phyloP scores from a whole-genome alignment of 2,113 vertebrate genomes.

The Procavia capensis region DNA sequence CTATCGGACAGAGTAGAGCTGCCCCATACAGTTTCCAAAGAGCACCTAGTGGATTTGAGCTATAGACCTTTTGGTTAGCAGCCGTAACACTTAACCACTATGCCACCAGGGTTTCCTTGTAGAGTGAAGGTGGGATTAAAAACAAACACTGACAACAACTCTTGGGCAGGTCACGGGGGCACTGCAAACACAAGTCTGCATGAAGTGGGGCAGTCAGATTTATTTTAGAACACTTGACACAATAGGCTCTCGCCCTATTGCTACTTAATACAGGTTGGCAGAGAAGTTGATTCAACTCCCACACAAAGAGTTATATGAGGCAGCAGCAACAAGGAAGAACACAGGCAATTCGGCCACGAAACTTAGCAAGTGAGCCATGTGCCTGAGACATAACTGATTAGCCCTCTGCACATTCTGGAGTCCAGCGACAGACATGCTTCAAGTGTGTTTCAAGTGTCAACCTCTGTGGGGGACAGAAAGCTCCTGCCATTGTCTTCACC shows the following conservation, averaged over 20 bases:
- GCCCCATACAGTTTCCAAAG: too few species aligned
- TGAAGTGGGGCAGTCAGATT: not conserved
- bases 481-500: not conserved
- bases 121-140: not conserved
- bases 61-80: too few species aligned
- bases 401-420: not conserved
- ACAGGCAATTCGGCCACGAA: fast-evolving
- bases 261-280: not conserved
- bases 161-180: not conserved
- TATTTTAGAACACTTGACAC: not conserved
- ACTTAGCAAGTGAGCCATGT: fast-evolving
- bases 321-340: not conserved
- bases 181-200: not conserved
- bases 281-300: not conserved
- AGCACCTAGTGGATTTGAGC: too few species aligned
- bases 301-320: not conserved
- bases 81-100: too few species aligned
- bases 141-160: not conserved
- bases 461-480: not conserved
- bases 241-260: not conserved
- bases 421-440: not conserved
- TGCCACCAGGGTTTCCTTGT: not conserved
- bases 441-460: not conserved
- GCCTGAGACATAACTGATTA: not conserved
- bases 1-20: too few species aligned